phyloP scores from a whole-genome alignment of 2,797 vertebrate species.

The Lepus townsendii region DNA sequence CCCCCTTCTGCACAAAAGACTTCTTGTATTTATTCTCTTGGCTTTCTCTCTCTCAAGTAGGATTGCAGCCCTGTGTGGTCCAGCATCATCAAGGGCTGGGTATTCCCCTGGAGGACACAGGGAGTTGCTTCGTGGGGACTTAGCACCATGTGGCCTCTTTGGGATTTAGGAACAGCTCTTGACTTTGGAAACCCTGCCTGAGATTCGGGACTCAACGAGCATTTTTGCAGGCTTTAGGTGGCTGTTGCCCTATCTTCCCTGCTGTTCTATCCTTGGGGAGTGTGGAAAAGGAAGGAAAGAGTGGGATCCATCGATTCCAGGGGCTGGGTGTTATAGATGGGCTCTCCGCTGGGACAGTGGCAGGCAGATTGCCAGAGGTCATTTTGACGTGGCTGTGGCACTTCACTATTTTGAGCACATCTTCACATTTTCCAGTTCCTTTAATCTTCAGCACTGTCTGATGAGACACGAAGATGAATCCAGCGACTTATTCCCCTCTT shows the following conservation, averaged over 20 bases:
- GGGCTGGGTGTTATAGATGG: neutral
- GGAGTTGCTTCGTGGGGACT: neutral
- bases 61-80: neutral
- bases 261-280: neutral
- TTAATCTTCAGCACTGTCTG: neutral
- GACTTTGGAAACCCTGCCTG: neutral
- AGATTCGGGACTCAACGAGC: neutral
- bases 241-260: neutral
- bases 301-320: neutral
- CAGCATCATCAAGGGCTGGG: neutral
- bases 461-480: neutral
- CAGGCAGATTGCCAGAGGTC: neutral
- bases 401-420: neutral
- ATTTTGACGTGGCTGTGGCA: neutral
- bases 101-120: neutral
- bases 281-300: neutral
- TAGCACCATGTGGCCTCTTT: neutral
- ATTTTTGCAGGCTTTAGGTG: neutral
- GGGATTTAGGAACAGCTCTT: neutral
- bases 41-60: slow-evolving; percentile 28
- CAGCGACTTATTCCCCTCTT: neutral
- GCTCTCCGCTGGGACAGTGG: neutral
- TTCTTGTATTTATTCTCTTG: slow-evolving; percentile 56
- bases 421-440: neutral
- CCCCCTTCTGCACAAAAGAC: slow-evolving; percentile 38